phyloP scores from a whole-genome alignment of 2,797 vertebrate genomes.

The Enteromius argenteus region DNA sequence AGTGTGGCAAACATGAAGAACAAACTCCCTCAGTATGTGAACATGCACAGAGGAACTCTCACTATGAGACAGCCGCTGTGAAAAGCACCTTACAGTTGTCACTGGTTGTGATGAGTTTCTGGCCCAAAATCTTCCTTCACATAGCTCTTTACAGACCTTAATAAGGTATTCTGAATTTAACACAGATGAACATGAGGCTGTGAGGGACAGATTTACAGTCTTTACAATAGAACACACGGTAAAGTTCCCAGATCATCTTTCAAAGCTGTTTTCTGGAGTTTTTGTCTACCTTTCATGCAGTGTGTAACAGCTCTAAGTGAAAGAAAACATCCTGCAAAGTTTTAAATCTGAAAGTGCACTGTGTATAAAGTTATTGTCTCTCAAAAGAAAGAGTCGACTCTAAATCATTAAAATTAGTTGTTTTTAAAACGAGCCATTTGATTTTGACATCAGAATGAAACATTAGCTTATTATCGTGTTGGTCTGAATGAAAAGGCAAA shows the following conservation, averaged over 20 bases:
- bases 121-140: not conserved
- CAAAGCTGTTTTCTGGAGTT: not conserved
- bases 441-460: no score
- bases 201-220: not conserved
- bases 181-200: not conserved
- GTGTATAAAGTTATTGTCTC: no score
- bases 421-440: no score
- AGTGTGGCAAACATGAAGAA: conserved; percentile 9
- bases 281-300: not conserved
- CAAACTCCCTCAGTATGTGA: not conserved
- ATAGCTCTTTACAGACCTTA: not conserved
- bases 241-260: not conserved
- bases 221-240: not conserved
- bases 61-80: not conserved
- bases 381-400: no score
- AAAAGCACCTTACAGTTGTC: not conserved
- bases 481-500: no score
- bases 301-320: no score
- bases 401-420: no score
- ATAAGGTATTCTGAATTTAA: not conserved
- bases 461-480: no score
- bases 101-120: not conserved
- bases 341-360: no score
- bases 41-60: not conserved
- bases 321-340: no score